These are phyloP conservation scores for Orthonychiurus folsomi DNA, from an alignment of 2,888 invertebrate genomes.

Conservation along the genomic window DNA sequence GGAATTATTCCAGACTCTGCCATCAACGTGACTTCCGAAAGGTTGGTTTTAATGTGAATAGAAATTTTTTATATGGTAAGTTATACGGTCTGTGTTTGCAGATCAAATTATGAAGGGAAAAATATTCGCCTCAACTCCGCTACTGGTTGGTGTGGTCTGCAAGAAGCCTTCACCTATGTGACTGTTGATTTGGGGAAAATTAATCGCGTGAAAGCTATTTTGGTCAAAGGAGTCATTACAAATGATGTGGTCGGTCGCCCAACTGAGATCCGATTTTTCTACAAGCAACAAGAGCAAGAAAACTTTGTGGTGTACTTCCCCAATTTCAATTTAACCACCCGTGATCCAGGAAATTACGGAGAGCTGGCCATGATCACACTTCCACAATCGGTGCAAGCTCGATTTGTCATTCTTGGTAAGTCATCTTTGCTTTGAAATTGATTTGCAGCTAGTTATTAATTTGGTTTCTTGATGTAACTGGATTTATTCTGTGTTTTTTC, in stretches of 20 bases:
- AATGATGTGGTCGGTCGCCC: slow-evolving; percentile 91
- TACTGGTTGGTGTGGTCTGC: slow-evolving; percentile 94
- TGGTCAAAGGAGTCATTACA: slow-evolving; percentile 88
- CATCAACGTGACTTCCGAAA: slow-evolving; percentile 87
- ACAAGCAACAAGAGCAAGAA: slow-evolving; percentile 85
- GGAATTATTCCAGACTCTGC: slow-evolving; percentile 89
- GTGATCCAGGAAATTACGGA: slow-evolving; percentile 93
- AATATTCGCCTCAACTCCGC: slow-evolving; percentile 84
- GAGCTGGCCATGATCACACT: slow-evolving; percentile 92
- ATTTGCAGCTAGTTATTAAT: background rate
- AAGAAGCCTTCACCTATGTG: slow-evolving; percentile 91
- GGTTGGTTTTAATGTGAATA: slow-evolving; percentile 43
- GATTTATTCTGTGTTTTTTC: background rate
- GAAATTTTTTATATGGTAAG: background rate
- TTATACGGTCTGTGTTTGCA: slow-evolving; percentile 17
- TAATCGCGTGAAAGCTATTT: slow-evolving; percentile 82
- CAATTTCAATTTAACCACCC: slow-evolving; percentile 86
- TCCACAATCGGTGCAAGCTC: slow-evolving; percentile 84
- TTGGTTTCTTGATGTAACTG: background rate
- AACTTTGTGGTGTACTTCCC: slow-evolving; percentile 96
- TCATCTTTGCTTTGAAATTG: background rate
- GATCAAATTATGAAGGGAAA: slow-evolving; percentile 78
- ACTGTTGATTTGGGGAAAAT: slow-evolving; percentile 89
- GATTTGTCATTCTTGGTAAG: slow-evolving; percentile 73
- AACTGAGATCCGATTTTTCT: slow-evolving; percentile 93